Percentiles rank a stretch among this genome's conserved stretches.
Evolutionary conservation across 1,140 invertebrate genomes (phyloP).

Genomic region (Sitodiplosis mosellana): DNA sequence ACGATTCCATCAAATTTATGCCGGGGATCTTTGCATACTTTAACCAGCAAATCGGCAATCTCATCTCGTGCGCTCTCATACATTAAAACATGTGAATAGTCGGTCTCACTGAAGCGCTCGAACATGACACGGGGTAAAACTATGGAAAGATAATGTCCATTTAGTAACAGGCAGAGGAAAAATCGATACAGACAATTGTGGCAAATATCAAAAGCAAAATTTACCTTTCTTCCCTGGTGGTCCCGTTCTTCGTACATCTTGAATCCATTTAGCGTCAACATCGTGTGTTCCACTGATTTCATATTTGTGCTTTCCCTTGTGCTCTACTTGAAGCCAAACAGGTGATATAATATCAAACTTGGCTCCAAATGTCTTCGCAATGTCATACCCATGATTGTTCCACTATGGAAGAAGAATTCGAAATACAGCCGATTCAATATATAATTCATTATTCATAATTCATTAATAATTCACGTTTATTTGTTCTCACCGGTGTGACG

Average conservation of each 20-base stretch:
- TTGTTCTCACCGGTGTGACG: slow-evolving; percentile 64
- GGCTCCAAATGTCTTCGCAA: slow-evolving; percentile 72
- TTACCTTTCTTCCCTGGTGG: background rate
- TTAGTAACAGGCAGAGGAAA: too few relatives aligned
- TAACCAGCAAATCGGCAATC: slow-evolving; percentile 37
- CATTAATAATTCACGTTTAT: slow-evolving; percentile 1
- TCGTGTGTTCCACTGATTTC: slow-evolving; percentile 52
- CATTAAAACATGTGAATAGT: slow-evolving; percentile 43
- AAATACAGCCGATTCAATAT: slow-evolving; percentile 6
- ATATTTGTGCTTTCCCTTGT: slow-evolving; percentile 34
- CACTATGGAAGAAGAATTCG: too few relatives aligned
- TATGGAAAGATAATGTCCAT: slow-evolving; percentile 26
- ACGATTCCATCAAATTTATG: slow-evolving; percentile 70
- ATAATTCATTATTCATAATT: slow-evolving; percentile 1
- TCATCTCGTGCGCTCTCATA: slow-evolving; percentile 35
- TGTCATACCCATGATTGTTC: slow-evolving; percentile 87
- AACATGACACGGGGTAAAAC: slow-evolving; percentile 72
- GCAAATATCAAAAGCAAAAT: background rate
- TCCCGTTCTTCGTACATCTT: slow-evolving; percentile 37
- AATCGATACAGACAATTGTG: slow-evolving; percentile 6
- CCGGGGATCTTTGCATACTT: slow-evolving; percentile 34
- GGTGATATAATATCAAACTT: slow-evolving; percentile 87
- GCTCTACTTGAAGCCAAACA: slow-evolving; percentile 77
- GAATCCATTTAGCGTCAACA: slow-evolving; percentile 68
- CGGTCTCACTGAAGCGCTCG: slow-evolving; percentile 58